A percentile compares a stretch with the other conserved stretches of the same genome.
Conservation (phyloP, 2,888 invertebrate genomes). For the Drosophila mulleri region DNA sequence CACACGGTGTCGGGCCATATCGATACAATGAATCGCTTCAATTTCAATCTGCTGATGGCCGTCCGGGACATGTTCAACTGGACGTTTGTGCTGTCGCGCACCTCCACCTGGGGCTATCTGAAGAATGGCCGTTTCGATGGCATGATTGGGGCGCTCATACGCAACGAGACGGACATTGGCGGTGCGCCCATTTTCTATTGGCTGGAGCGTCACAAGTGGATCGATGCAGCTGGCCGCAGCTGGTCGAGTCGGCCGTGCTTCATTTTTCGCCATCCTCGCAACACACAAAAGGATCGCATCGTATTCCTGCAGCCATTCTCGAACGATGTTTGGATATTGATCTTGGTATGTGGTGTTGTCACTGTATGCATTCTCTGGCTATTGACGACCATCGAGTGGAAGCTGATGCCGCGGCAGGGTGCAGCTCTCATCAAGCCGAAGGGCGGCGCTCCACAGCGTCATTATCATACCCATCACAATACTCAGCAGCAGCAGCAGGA, state of each 20-base stretch:
- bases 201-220: conserved; percentile 87
- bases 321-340: conserved; percentile 87
- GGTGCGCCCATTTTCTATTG: conserved; percentile 89
- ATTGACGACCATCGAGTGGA: conserved; percentile 69
- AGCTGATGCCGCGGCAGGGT: conserved; percentile 56
- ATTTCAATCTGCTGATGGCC: conserved; percentile 87
- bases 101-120: conserved; percentile 88
- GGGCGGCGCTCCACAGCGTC: conserved; percentile 51
- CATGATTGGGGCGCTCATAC: conserved; percentile 87
- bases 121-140: conserved; percentile 88
- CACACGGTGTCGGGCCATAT: conserved; percentile 86
- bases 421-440: conserved; percentile 68
- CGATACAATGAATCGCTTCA: conserved; percentile 88
- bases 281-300: conserved; percentile 87
- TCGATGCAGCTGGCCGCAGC: conserved; percentile 83
- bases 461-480: conserved; percentile 5
- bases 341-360: conserved; percentile 83
- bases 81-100: conserved; percentile 84
- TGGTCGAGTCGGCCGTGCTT: conserved; percentile 87
- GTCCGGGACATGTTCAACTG: conserved; percentile 89
- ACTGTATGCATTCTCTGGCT: conserved; percentile 79
- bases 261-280: conserved; percentile 89
- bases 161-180: conserved; percentile 88
- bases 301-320: conserved; percentile 89
- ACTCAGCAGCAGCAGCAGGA: conserved; percentile 25